These are phyloP conservation scores for Phaethon lepturus DNA, from an alignment of 2,113 vertebrate species.

Conservation along the genomic window DNA sequence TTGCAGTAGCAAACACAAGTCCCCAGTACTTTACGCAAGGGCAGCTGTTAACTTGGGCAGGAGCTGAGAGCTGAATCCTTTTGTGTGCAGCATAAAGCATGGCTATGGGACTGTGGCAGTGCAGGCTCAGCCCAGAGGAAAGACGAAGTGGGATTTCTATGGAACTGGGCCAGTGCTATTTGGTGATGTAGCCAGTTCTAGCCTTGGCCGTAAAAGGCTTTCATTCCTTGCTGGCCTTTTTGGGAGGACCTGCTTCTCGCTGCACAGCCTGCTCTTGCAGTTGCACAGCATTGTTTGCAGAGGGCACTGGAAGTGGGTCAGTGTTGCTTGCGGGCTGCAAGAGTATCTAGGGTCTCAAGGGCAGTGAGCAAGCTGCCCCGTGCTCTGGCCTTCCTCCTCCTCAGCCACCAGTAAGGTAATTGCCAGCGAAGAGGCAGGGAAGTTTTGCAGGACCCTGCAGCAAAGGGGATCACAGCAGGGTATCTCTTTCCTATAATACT, in stretches of 20 bases:
- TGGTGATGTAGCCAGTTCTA: background rate
- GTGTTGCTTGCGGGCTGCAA: background rate
- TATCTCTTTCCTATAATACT: background rate
- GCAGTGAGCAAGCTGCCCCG: background rate
- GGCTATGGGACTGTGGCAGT: background rate
- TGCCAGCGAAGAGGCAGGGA: background rate
- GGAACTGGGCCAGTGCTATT: background rate
- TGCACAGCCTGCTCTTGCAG: background rate
- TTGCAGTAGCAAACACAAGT: background rate
- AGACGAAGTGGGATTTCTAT: background rate
- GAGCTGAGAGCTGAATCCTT: background rate
- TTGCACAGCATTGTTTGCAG: background rate
- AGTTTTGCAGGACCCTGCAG: background rate
- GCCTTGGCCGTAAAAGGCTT: background rate
- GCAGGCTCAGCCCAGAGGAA: background rate
- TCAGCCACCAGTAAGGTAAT: background rate
- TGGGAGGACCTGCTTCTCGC: background rate
- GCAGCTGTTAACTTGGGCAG: background rate
- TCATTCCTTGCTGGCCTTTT: background rate
- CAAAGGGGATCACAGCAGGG: background rate
- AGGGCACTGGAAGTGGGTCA: background rate
- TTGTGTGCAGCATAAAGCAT: fast-evolving
- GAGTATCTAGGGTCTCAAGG: background rate
- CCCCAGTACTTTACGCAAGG: background rate
- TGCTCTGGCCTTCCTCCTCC: background rate